Evolutionary conservation across 2,797 vertebrate genomes (phyloP), one percentile per base, ranked within the genome.

Genomic region (Pangasius macronema): DNA sequence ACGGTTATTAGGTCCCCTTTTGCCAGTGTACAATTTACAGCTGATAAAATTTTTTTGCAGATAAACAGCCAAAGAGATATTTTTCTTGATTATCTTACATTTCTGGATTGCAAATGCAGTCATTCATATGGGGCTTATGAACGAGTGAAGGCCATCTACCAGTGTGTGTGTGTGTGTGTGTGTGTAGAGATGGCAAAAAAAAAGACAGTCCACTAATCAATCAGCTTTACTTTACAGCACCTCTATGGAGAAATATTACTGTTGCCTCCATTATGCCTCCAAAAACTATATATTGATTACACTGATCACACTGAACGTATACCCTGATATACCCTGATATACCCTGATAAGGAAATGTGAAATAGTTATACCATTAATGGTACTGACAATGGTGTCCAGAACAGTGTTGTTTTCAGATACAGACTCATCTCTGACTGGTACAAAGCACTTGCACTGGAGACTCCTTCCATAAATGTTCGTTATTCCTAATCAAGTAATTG

Each of bases 1-100:
- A 55, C 4, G 6, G 1, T 16, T 82, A 84, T 82, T 65, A 59
- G 61, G 61, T 85, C 2, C 75, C 68, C 61, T 46, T 51, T 33
- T 79, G 53, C 59, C 18, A 81, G 59, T 39, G 46, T 85, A 73
- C 87, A 82, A 88, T 77, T 83, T 81, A 68, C 46, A 79, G 49
- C 5, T 22, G 3, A 39, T 73, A 84, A 75, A 87, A 20, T 84
- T 82, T 61, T 72, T 84, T 51, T 70, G n/a, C 70, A 87, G 68
- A 82, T 77, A 70, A 87, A 63, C 57, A 46, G 53, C 30, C 20
- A 46, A 42, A 24, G 8, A 67, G 27, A 49, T 42, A 6, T 72
- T 72, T 72, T 36, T 49, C 83, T 30, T 70, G n/a, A n/a, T n/a
- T n/a, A n/a, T n/a, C 57, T 42, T 39, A 82, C 18, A n/a, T 53